A percentile compares a stretch with the other conserved stretches of the same genome.
phyloP scores from a whole-genome alignment of 2,797 vertebrate species.

The Enteromius trimaculatus region DNA sequence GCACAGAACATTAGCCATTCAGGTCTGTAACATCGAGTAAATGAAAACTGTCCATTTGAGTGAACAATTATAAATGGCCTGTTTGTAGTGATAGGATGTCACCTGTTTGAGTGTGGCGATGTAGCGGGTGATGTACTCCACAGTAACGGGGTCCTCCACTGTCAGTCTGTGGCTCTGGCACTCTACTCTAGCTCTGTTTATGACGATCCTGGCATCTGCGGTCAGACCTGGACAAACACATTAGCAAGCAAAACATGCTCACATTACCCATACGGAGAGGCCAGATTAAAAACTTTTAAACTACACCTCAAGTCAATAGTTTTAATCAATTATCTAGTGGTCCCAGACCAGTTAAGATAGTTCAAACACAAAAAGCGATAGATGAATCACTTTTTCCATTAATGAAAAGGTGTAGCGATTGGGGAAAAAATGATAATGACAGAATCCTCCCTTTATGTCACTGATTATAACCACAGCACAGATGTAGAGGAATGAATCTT shows the following conservation, averaged over 20 bases:
- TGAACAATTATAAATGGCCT: background rate
- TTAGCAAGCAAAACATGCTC: background rate
- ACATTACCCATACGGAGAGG: no score
- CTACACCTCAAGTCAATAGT: background rate
- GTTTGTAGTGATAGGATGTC: background rate
- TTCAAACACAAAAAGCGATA: background rate
- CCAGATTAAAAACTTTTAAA: background rate
- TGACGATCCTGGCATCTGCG: conserved; percentile 88
- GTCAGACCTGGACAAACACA: conserved; percentile 77
- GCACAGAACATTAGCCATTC: background rate
- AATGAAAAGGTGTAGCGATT: background rate
- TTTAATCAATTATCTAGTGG: background rate
- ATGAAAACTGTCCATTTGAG: background rate
- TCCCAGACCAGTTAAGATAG: background rate
- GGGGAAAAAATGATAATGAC: background rate
- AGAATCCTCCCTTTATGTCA: background rate
- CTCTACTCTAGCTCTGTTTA: conserved; percentile 88
- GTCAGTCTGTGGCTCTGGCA: conserved; percentile 91
- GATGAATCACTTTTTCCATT: no score
- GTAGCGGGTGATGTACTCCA: conserved; percentile 91
- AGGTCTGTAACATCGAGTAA: background rate
- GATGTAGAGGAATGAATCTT: conserved; percentile 10
- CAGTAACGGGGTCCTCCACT: conserved; percentile 89
- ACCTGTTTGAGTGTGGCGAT: conserved; percentile 92
- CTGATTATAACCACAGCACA: background rate